Conservation (phyloP, 2,797 vertebrate species). For the Avahi laniger region DNA sequence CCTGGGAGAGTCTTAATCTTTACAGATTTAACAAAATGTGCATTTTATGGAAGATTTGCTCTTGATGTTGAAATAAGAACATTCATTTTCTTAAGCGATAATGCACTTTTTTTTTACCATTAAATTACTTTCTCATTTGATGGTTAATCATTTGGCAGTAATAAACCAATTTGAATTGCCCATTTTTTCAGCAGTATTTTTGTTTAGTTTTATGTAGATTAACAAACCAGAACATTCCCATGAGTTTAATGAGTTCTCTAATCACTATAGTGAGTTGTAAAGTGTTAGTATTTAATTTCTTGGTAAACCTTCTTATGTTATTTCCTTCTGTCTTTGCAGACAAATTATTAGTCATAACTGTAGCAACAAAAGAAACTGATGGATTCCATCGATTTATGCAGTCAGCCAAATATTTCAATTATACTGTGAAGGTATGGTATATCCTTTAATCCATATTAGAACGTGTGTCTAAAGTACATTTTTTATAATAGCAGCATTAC, state of each 20-base stretch:
- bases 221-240: background rate
- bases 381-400: constrained; percentile 96
- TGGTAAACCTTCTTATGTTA: background rate
- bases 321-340: constrained; percentile 84
- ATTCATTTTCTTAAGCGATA: background rate
- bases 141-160: background rate
- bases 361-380: constrained; percentile 95
- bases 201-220: background rate
- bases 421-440: constrained; percentile 94
- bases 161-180: background rate
- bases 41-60: background rate
- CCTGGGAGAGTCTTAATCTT: background rate
- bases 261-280: background rate
- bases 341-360: constrained; percentile 94
- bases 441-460: constrained; percentile 7
- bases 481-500: background rate
- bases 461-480: background rate
- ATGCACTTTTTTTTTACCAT: background rate
- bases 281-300: background rate
- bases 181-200: background rate
- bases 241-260: background rate
- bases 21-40: background rate
- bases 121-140: background rate
- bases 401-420: constrained; percentile 95
- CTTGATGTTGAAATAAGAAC: background rate